Base-by-base conservation (phyloP, 2,113 vertebrate genomes). In the Pachyramphus minor region DNA sequence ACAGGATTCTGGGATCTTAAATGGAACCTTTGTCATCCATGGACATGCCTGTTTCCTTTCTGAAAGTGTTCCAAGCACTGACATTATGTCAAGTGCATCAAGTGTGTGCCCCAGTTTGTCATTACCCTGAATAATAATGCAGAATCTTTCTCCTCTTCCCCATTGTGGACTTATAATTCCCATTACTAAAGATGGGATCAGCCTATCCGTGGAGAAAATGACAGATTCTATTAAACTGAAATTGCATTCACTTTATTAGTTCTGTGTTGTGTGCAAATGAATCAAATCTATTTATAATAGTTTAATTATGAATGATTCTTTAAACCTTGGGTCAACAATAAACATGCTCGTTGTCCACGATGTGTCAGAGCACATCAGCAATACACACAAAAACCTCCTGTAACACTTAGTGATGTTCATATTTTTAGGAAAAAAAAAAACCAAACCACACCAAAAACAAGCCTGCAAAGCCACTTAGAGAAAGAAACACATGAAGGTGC, bases 231-330 rank as follows among this genome's bases (percentile, higher is more conserved):
- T 77, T 95, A 85, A 94, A 92, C 41, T 45, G 83, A 96, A 95
- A 96, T 92, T 80, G 76, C 68, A 44, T 92, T 90, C 71, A 56
- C 59, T 94, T 95, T 79, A 89, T 85, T 94, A 95, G 72, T 93
- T 93, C 67, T 79, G 41, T 7, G 5, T 87, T 91, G 52, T 81
- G 77, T 78, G 39, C 44, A 84, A 93, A 68, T n/a, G 12, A 78
- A 90, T 74, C 58, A 35, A 73, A 71, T 78, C 33, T 88, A 18
- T 66, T 41, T 85, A 33, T 83, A 74, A 47, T 30, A 84, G 58
- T 90, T 90, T 68, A 67, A 72, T 89, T 94, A 73, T 66, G 39
- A 97, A 76, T 77, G 45, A 59, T 94, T 85, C 58, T 96, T 97
- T 90, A 86, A 96, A 93, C 23, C 6, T 6, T 76, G n/a, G 71